phyloP scores from a whole-genome alignment of 1,140 invertebrate species.

The Formica exsecta region DNA sequence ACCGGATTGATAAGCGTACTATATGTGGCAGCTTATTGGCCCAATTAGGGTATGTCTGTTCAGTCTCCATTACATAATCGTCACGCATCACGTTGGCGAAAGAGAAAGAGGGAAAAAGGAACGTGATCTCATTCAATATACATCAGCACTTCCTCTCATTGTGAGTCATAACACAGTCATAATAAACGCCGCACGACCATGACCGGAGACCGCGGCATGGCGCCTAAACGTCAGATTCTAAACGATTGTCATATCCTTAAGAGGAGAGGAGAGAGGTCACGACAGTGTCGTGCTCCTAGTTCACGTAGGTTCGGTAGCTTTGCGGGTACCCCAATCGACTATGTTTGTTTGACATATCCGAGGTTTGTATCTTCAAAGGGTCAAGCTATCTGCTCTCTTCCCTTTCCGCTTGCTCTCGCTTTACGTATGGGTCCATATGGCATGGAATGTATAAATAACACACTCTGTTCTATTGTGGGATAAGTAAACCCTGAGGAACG shows the following conservation, averaged over 20 bases:
- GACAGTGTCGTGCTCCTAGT: slow-evolving; percentile 62
- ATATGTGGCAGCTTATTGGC: not conserved
- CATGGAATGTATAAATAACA: slow-evolving; percentile 79
- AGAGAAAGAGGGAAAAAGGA: not conserved
- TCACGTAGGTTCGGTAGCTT: slow-evolving; percentile 33
- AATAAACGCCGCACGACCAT: slow-evolving; percentile 5
- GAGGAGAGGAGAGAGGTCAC: slow-evolving; percentile 33
- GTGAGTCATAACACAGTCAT: slow-evolving; percentile 63
- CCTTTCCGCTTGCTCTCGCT: slow-evolving; percentile 5
- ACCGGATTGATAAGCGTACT: slow-evolving; percentile 9
- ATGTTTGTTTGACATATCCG: slow-evolving; percentile 75
- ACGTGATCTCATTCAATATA: slow-evolving; percentile 45
- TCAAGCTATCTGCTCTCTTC: slow-evolving; percentile 61
- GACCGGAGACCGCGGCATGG: slow-evolving; percentile 30
- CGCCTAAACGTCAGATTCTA: slow-evolving; percentile 65
- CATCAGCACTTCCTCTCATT: slow-evolving; percentile 47
- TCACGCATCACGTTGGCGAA: not conserved
- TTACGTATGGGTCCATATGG: slow-evolving; percentile 73
- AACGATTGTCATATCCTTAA: slow-evolving; percentile 67
- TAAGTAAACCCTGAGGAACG: slow-evolving; percentile 71
- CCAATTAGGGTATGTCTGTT: slow-evolving; percentile 35
- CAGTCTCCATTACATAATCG: slow-evolving; percentile 21
- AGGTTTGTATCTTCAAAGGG: slow-evolving; percentile 79
- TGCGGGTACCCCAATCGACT: not conserved
- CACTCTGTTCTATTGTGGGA: slow-evolving; percentile 76